Evolutionary conservation across 2,888 invertebrate species (phyloP).

Genomic region (Nymphalis urticae): DNA sequence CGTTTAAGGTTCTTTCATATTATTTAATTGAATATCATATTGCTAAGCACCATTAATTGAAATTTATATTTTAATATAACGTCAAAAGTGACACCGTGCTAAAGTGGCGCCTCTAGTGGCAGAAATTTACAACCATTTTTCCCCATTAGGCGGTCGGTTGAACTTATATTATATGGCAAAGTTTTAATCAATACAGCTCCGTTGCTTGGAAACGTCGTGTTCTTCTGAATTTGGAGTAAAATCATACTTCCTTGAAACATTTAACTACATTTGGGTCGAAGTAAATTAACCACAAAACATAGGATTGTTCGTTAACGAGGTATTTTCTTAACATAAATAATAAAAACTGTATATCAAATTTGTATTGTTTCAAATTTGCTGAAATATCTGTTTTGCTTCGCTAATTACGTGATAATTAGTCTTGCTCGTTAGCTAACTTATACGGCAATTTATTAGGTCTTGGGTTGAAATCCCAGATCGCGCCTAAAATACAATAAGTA

Average conservation of each 20-base stretch:
- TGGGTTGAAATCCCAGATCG: too few relatives aligned
- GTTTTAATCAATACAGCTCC: conserved; percentile 24
- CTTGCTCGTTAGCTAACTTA: too few relatives aligned
- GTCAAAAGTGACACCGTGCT: too few relatives aligned
- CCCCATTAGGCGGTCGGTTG: conserved; percentile 1
- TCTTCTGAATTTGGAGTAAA: conserved; percentile 12
- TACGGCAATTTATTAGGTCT: too few relatives aligned
- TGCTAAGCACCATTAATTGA: too few relatives aligned
- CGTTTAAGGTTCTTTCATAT: too few relatives aligned
- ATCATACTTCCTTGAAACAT: background rate
- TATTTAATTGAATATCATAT: too few relatives aligned
- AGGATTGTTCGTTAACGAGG: background rate
- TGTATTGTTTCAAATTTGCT: too few relatives aligned
- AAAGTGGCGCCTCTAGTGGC: background rate
- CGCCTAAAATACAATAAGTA: too few relatives aligned
- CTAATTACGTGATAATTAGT: too few relatives aligned
- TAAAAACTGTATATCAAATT: background rate
- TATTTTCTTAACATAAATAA: background rate
- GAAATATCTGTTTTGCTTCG: too few relatives aligned
- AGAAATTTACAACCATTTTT: background rate
- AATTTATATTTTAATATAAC: too few relatives aligned
- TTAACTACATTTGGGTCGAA: background rate
- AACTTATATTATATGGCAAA: conserved; percentile 14
- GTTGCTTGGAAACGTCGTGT: conserved; percentile 17
- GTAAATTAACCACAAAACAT: conserved; percentile 8